These are phyloP conservation scores for Caenorhabditis sp. DNA, from an alignment of 2,888 invertebrate genomes.

Conservation along the genomic window DNA sequence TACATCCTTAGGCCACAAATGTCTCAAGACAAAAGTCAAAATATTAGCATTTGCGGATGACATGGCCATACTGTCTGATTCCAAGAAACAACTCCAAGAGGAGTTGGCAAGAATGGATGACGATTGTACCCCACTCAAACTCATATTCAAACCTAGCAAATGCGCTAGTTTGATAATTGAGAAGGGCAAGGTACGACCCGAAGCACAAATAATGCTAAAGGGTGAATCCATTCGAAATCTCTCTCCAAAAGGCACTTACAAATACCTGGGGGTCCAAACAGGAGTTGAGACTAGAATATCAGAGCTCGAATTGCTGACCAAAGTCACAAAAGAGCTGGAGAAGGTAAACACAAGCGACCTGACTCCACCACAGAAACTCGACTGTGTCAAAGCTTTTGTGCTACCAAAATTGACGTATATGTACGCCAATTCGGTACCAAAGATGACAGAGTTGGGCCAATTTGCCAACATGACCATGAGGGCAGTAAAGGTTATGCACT, in stretches of 20 bases:
- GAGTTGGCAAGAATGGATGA: background rate
- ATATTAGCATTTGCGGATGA: conserved; percentile 35
- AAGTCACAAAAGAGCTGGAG: conserved; percentile 1
- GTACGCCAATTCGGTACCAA: conserved; percentile 9
- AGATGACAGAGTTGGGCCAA: background rate
- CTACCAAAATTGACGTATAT: conserved; percentile 18
- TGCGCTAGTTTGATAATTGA: conserved; percentile 24
- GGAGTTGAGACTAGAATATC: background rate
- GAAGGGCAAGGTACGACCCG: background rate
- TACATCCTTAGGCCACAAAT: background rate
- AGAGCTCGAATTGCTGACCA: background rate
- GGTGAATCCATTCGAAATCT: background rate
- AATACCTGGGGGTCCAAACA: conserved; percentile 26
- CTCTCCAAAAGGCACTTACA: background rate
- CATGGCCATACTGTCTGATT: conserved; percentile 5
- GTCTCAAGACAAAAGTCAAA: background rate
- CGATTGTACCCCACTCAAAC: background rate
- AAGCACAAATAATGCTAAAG: background rate
- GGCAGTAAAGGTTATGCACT: background rate
- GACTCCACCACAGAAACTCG: conserved; percentile 46
- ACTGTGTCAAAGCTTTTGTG: conserved; percentile 38
- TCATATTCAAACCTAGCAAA: conserved; percentile 35
- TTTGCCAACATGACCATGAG: background rate
- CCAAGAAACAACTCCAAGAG: background rate
- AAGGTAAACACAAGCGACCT: background rate